Evolutionary conservation across 2,113 vertebrate species (phyloP).

Genomic region (Phainopepla nitens): DNA sequence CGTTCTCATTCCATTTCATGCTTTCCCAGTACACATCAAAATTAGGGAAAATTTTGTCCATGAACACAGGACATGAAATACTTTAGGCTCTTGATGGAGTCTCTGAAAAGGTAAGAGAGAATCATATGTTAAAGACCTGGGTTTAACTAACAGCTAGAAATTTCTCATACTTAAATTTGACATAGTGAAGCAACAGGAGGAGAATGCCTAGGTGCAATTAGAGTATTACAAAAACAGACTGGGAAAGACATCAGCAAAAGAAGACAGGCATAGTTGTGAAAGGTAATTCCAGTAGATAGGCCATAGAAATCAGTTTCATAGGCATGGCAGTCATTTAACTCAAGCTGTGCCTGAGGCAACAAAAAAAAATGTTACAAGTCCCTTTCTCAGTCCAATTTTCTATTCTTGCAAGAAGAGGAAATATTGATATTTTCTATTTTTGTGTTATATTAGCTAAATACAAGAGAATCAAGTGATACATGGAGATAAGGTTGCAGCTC

Average conservation of each 20-base stretch:
- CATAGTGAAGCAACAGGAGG: background rate
- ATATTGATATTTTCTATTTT: background rate
- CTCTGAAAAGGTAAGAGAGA: background rate
- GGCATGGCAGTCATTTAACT: background rate
- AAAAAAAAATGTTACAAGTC: background rate
- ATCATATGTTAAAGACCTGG: background rate
- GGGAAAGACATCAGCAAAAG: background rate
- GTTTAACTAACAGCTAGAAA: background rate
- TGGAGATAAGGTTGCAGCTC: background rate
- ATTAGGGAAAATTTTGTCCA: background rate
- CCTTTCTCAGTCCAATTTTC: background rate
- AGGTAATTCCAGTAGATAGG: background rate
- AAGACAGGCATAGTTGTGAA: background rate
- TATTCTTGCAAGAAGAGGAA: background rate
- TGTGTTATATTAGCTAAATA: background rate
- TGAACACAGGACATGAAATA: background rate
- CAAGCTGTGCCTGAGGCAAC: background rate
- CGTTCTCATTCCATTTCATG: background rate
- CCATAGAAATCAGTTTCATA: background rate
- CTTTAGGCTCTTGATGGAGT: background rate
- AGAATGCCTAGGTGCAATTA: background rate
- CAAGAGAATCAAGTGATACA: too few relatives aligned
- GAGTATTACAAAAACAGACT: background rate
- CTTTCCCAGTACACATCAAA: background rate
- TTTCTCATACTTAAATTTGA: background rate